Evolutionary conservation across 2,797 vertebrate species (phyloP).

Genomic region (Crocidura indochinensis): DNA sequence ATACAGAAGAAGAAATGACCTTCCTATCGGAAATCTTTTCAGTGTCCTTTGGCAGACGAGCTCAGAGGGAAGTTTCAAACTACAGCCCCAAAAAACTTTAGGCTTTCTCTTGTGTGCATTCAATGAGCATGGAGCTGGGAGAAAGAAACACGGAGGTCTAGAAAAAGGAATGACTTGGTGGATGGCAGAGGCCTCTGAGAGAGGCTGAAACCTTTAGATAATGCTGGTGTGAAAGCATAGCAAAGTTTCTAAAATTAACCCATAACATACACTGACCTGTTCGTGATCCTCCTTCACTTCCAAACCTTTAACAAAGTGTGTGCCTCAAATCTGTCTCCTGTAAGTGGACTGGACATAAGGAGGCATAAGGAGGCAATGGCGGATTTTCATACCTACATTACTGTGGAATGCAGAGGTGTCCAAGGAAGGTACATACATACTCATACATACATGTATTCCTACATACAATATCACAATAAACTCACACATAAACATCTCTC

Average conservation of each 20-base stretch:
- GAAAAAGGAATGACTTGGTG: background rate
- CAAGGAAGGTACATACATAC: too few species aligned
- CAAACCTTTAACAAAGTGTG: constrained; percentile 13
- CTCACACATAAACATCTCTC: too few species aligned
- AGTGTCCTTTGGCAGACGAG: background rate
- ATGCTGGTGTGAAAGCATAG: background rate
- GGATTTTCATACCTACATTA: background rate
- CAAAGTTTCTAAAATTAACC: background rate
- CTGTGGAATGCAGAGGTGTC: background rate
- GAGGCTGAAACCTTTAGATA: constrained; percentile 1
- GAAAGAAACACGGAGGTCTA: background rate
- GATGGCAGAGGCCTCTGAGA: background rate
- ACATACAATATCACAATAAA: too few species aligned
- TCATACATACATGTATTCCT: too few species aligned
- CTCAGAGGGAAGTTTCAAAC: background rate
- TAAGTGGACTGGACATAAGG: background rate
- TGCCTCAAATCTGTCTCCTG: background rate
- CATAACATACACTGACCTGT: background rate
- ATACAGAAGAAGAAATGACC: background rate
- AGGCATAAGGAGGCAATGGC: background rate
- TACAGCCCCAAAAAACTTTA: background rate
- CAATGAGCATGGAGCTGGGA: background rate
- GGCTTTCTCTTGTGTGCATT: background rate
- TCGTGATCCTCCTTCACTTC: background rate
- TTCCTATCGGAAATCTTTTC: constrained; percentile 28